phyloP scores from a whole-genome alignment of 2,888 invertebrate genomes.

The Eustalomyia histrio region DNA sequence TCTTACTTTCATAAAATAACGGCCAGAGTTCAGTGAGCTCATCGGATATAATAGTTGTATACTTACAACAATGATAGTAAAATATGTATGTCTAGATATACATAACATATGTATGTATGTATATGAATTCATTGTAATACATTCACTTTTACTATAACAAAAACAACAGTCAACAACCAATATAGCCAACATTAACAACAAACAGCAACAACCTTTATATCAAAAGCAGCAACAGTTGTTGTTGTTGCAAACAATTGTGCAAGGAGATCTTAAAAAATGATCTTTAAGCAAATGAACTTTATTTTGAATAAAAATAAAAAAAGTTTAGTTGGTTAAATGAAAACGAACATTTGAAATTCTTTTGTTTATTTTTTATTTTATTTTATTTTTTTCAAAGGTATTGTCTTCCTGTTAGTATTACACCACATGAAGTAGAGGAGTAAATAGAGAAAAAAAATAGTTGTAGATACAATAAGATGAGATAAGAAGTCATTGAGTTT shows the following conservation, averaged over 20 bases:
- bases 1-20: slow-evolving; percentile 57
- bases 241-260: slow-evolving; percentile 17
- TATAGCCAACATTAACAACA: slow-evolving; percentile 6
- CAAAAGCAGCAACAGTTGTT: slow-evolving; percentile 13
- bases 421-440: slow-evolving; percentile 30
- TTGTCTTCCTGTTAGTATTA: slow-evolving; percentile 43
- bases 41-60: slow-evolving; percentile 11
- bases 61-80: slow-evolving; percentile 13
- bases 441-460: slow-evolving; percentile 10
- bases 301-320: slow-evolving; percentile 40
- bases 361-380: slow-evolving; percentile 38
- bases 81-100: not conserved
- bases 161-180: not conserved
- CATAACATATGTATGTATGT: not conserved
- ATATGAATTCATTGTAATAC: slow-evolving; percentile 33
- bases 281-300: slow-evolving; percentile 56
- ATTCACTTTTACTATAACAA: slow-evolving; percentile 56
- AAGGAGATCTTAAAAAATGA: slow-evolving; percentile 49
- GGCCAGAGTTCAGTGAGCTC: slow-evolving; percentile 55
- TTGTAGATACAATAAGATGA: slow-evolving; percentile 26
- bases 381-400: slow-evolving; percentile 16
- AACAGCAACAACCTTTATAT: not conserved
- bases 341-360: slow-evolving; percentile 60
- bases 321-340: slow-evolving; percentile 56
- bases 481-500: slow-evolving; percentile 38